Conservation (phyloP, 2,888 invertebrate species). For the Calliopum simillimum region DNA sequence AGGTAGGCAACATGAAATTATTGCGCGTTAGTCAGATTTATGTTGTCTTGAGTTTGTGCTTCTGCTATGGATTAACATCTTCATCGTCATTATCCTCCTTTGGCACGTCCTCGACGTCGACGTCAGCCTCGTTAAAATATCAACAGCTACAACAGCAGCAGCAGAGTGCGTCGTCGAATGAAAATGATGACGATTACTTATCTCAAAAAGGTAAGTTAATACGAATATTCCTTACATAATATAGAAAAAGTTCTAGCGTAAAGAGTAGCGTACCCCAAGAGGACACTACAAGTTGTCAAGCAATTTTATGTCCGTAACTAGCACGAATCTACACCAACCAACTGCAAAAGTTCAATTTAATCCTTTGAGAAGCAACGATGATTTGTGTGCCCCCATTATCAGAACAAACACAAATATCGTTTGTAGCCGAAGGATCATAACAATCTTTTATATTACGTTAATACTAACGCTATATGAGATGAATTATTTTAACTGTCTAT, state of each 20-base stretch:
- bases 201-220: constrained; percentile 60
- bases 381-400: no score
- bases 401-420: no score
- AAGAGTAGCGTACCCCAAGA: no score
- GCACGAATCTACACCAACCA: no score
- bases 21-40: constrained; percentile 15
- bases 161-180: constrained; percentile 50
- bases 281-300: no score
- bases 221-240: not conserved
- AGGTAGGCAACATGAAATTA: constrained; percentile 21
- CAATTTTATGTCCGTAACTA: no score
- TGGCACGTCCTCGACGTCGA: not conserved
- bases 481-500: no score
- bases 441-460: no score
- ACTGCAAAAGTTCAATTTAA: no score
- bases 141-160: constrained; percentile 35
- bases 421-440: no score
- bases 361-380: no score
- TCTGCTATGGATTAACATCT: constrained; percentile 16
- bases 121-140: constrained; percentile 42
- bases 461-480: no score
- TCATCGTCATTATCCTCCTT: constrained; percentile 25
- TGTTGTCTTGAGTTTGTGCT: constrained; percentile 19
- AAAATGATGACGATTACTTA: constrained; percentile 63
- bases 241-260: not conserved